Evolutionary conservation across 2,113 vertebrate species (phyloP).

Genomic region (Heterocephalus glaber): DNA sequence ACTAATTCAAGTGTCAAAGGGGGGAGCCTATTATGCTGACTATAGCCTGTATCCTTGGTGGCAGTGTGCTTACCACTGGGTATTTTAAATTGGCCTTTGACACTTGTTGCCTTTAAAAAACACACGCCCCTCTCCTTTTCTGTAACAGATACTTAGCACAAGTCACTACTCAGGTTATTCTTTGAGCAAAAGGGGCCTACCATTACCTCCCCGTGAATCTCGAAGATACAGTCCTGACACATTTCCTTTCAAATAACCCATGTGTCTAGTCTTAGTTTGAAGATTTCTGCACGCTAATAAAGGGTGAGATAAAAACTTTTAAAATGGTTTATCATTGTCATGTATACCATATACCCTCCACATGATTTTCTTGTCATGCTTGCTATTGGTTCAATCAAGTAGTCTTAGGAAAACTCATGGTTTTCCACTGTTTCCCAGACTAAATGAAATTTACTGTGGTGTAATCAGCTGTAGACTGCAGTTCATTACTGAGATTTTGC

Average conservation of each 20-base stretch:
- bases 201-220: not conserved
- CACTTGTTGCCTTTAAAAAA: constrained; percentile 77
- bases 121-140: not conserved
- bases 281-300: constrained; percentile 15
- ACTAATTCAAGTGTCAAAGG: constrained; percentile 79
- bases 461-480: constrained; percentile 66
- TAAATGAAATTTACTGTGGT: constrained; percentile 52
- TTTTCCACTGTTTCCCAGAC: constrained; percentile 68
- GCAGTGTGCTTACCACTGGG: constrained; percentile 29
- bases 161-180: not conserved
- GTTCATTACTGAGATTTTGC: constrained; percentile 66
- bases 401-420: constrained; percentile 48
- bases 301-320: not conserved
- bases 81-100: constrained; percentile 62
- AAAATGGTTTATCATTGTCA: not conserved
- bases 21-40: constrained; percentile 73
- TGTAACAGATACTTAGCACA: constrained; percentile 41
- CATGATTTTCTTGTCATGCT: constrained; percentile 37
- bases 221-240: not conserved
- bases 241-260: constrained; percentile 2
- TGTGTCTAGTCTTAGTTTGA: constrained; percentile 21
- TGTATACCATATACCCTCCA: not conserved
- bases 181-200: not conserved
- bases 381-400: not conserved
- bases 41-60: constrained; percentile 67